phyloP scores from a whole-genome alignment of 2,797 vertebrate genomes.

The Gobionotothen gibberifrons region DNA sequence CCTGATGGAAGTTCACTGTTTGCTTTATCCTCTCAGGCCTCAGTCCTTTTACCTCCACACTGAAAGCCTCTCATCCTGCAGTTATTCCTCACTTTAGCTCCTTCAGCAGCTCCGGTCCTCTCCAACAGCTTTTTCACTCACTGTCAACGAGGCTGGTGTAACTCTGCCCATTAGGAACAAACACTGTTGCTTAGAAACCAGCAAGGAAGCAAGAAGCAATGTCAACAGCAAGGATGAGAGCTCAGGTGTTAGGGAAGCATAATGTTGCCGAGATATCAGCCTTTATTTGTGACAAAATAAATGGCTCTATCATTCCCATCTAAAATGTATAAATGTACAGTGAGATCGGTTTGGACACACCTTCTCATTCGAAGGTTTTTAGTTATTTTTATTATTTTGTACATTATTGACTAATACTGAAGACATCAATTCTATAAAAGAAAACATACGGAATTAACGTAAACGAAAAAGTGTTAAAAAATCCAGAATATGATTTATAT shows the following conservation, averaged over 20 bases:
- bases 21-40: conserved; percentile 80
- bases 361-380: too few relatives aligned
- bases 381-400: too few relatives aligned
- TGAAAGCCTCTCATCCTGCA: conserved; percentile 58
- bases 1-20: conserved; percentile 79
- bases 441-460: too few relatives aligned
- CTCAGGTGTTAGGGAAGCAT: neutral
- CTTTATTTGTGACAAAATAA: neutral
- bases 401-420: too few relatives aligned
- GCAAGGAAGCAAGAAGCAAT: conserved; percentile 3
- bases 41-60: conserved; percentile 49
- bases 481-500: too few relatives aligned
- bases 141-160: conserved; percentile 26
- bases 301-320: neutral
- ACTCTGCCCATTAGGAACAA: conserved; percentile 39
- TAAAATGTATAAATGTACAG: neutral
- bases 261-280: neutral
- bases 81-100: conserved; percentile 49
- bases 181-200: conserved; percentile 70
- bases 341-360: too few relatives aligned
- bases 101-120: conserved; percentile 35
- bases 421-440: too few relatives aligned
- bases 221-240: conserved; percentile 37
- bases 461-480: too few relatives aligned
- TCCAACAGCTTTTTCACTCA: conserved; percentile 14